Evolutionary conservation across 92 coral and sea anemone species (phyloP).

Genomic region (Epizoanthus fatuus): DNA sequence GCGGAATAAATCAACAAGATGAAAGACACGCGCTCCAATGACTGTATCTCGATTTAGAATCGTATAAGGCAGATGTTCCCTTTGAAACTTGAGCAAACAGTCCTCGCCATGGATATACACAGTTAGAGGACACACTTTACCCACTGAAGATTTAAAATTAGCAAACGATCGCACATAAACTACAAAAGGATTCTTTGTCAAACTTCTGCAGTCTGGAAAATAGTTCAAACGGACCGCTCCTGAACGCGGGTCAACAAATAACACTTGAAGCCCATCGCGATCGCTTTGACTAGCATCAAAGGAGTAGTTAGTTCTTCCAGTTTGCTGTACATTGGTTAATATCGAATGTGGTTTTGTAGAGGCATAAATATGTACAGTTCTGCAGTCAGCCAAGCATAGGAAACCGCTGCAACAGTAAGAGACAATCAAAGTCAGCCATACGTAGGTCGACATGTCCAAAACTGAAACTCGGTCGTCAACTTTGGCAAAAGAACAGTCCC

Average conservation of each 20-base stretch:
- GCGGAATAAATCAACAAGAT: slow-evolving; percentile 58
- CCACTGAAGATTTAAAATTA: slow-evolving; percentile 52
- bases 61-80: slow-evolving; percentile 47
- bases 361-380: slow-evolving; percentile 80
- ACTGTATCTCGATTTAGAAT: slow-evolving; percentile 58
- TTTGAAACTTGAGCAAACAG: slow-evolving; percentile 71
- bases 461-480: slow-evolving; percentile 53
- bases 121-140: slow-evolving; percentile 44
- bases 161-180: slow-evolving; percentile 72
- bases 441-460: slow-evolving; percentile 46
- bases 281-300: slow-evolving; percentile 43
- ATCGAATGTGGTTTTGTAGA: slow-evolving; percentile 66
- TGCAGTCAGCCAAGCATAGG: slow-evolving; percentile 63
- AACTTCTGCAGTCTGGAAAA: slow-evolving; percentile 75
- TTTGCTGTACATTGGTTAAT: slow-evolving; percentile 70
- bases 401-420: slow-evolving; percentile 39
- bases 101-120: slow-evolving; percentile 59
- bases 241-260: slow-evolving; percentile 72
- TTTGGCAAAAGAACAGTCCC: slow-evolving; percentile 55
- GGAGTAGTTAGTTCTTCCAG: slow-evolving; percentile 70
- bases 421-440: slow-evolving; percentile 40
- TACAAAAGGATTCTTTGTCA: slow-evolving; percentile 65
- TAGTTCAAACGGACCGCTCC: slow-evolving; percentile 81
- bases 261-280: slow-evolving; percentile 48
- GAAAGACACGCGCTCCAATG: slow-evolving; percentile 70